A percentile compares a stretch with the other conserved stretches of the same genome.
Evolutionary conservation across 2,888 invertebrate species (phyloP).

Genomic region (Euproctis similis): DNA sequence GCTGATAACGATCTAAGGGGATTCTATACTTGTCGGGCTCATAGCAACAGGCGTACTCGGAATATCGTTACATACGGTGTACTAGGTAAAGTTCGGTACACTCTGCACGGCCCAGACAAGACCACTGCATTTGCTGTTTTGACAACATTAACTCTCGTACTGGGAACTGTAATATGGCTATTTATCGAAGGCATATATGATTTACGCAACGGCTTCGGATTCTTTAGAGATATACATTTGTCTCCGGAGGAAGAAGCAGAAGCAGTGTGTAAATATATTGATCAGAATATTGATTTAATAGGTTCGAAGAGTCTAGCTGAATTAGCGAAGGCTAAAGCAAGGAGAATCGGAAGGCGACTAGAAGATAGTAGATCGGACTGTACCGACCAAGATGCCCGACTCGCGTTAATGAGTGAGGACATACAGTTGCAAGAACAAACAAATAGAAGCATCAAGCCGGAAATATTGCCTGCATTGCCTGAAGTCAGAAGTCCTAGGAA

Average conservation of each 20-base stretch:
- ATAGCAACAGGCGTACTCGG: slow-evolving; percentile 37
- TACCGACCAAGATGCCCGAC: slow-evolving; percentile 48
- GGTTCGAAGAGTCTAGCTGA: slow-evolving; percentile 41
- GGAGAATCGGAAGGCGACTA: slow-evolving; percentile 36
- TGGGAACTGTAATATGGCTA: slow-evolving; percentile 50
- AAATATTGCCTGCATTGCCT: slow-evolving; percentile 40
- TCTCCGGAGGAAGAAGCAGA: slow-evolving; percentile 55
- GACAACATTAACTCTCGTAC: slow-evolving; percentile 45
- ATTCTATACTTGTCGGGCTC: slow-evolving; percentile 60
- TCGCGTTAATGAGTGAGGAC: slow-evolving; percentile 30
- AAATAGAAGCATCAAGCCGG: slow-evolving; percentile 25
- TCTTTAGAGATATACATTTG: slow-evolving; percentile 55
- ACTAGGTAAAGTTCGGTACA: slow-evolving; percentile 43
- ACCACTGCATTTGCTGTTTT: slow-evolving; percentile 48
- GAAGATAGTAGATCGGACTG: slow-evolving; percentile 36
- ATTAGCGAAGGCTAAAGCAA: slow-evolving; percentile 46
- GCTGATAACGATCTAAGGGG: slow-evolving; percentile 50
- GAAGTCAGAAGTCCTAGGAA: slow-evolving; percentile 29
- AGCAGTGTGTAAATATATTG: slow-evolving; percentile 53
- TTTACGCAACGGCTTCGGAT: slow-evolving; percentile 54
- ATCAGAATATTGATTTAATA: slow-evolving; percentile 43
- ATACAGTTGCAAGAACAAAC: slow-evolving; percentile 3
- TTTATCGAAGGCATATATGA: slow-evolving; percentile 54
- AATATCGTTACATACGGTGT: slow-evolving; percentile 65
- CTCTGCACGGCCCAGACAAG: slow-evolving; percentile 41